A percentile compares a stretch with the other conserved stretches of the same genome.
Conservation (phyloP, 2,113 vertebrate genomes). For the Lethenteron camtschaticum region DNA sequence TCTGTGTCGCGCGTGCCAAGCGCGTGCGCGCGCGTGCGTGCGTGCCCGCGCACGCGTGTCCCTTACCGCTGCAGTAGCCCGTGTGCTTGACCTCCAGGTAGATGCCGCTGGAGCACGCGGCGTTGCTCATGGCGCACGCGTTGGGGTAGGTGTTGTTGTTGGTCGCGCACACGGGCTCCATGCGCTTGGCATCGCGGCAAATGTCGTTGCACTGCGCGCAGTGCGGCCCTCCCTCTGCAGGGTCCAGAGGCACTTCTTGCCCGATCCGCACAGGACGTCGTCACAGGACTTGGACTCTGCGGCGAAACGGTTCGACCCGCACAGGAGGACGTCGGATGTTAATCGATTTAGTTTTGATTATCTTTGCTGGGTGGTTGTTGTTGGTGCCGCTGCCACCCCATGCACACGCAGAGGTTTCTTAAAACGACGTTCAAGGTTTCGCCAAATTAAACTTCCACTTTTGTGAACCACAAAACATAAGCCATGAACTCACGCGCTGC, state of each 20-base stretch:
- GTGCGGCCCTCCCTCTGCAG: slow-evolving; percentile 60
- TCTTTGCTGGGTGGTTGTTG: too few species aligned
- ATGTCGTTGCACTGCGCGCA: slow-evolving; percentile 60
- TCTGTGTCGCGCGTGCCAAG: too few species aligned
- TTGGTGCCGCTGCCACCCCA: too few species aligned
- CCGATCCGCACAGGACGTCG: slow-evolving; percentile 67
- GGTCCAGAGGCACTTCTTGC: slow-evolving; percentile 90
- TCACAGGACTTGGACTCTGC: slow-evolving; percentile 94
- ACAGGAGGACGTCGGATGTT: too few species aligned
- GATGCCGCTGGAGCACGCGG: slow-evolving; percentile 65
- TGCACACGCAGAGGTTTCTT: too few species aligned
- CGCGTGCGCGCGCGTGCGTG: too few species aligned
- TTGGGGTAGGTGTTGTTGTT: slow-evolving; percentile 92
- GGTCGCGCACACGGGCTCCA: slow-evolving; percentile 82
- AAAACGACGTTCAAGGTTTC: too few species aligned
- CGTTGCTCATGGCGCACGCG: slow-evolving; percentile 87
- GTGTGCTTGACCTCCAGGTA: slow-evolving; percentile 90
- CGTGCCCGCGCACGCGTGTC: slow-evolving; percentile 11
- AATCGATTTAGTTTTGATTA: too few species aligned
- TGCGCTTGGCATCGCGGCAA: slow-evolving; percentile 63
- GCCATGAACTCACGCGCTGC: too few species aligned
- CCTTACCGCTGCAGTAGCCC: slow-evolving; percentile 99
- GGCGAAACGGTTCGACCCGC: slow-evolving; percentile 12
- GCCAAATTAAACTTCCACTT: too few species aligned
- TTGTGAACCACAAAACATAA: too few species aligned